A percentile compares a stretch with the other conserved stretches of the same genome.
Evolutionary conservation across 2,888 invertebrate species (phyloP).

Genomic region (Aleiodes testaceus): DNA sequence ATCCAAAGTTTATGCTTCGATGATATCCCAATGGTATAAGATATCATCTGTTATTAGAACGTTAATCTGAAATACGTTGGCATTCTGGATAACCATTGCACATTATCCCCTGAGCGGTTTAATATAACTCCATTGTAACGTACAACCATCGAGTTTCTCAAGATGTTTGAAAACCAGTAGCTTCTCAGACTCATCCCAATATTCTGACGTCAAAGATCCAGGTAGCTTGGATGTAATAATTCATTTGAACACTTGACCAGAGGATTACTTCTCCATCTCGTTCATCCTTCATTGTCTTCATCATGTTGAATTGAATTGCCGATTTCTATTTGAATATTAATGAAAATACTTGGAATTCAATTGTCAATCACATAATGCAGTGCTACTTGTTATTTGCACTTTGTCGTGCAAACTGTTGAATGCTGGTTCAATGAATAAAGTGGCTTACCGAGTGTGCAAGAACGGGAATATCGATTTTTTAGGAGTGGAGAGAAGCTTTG

Average conservation of each 20-base stretch:
- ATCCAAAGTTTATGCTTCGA: conserved; percentile 60
- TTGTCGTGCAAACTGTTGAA: conserved; percentile 49
- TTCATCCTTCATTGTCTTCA: neutral
- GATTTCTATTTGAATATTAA: conserved; percentile 11
- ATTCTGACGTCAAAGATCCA: conserved; percentile 11
- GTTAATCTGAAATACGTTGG: conserved; percentile 65
- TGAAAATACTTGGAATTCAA: neutral
- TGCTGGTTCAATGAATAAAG: neutral
- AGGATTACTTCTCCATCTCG: neutral
- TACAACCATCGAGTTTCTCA: conserved; percentile 21
- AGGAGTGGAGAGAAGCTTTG: too few relatives aligned
- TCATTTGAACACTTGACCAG: conserved; percentile 4
- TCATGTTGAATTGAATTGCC: neutral
- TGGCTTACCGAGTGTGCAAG: too few relatives aligned
- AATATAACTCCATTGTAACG: conserved; percentile 33
- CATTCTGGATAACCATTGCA: conserved; percentile 57
- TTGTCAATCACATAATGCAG: conserved; percentile 7
- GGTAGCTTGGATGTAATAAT: neutral
- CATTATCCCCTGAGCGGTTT: conserved; percentile 56
- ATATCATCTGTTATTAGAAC: conserved; percentile 67
- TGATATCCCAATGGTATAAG: conserved; percentile 60
- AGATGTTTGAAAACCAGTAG: neutral
- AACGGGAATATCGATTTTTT: too few relatives aligned
- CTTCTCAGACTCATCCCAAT: conserved; percentile 2
- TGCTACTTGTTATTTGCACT: neutral